Evolutionary conservation across 2,113 vertebrate genomes (phyloP).

Genomic region (Pomatorhinus ruficollis): DNA sequence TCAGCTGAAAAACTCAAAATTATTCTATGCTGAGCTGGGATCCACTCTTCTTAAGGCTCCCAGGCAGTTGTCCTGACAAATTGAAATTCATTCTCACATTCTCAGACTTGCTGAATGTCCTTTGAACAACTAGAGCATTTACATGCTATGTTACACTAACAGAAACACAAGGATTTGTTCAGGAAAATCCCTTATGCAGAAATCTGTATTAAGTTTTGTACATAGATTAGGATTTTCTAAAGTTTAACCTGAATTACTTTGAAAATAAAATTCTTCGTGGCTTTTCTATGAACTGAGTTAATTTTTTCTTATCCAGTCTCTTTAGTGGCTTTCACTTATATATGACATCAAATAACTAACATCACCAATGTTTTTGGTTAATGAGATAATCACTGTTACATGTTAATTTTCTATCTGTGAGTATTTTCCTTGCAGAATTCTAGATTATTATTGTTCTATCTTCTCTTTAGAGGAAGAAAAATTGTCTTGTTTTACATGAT

Average conservation of each 20-base stretch:
- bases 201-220: neutral
- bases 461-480: neutral
- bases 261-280: neutral
- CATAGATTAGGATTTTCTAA: neutral
- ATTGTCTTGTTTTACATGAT: neutral
- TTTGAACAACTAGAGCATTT: neutral
- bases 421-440: neutral
- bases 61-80: neutral
- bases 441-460: neutral
- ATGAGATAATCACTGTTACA: neutral
- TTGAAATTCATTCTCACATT: neutral
- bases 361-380: neutral
- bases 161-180: neutral
- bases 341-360: neutral
- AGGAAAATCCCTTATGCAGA: neutral
- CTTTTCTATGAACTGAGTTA: neutral
- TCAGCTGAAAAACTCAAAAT: constrained; percentile 59
- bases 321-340: neutral
- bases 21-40: neutral
- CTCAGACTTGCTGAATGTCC: neutral
- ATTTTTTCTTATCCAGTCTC: neutral
- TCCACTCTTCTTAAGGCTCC: neutral
- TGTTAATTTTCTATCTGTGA: neutral
- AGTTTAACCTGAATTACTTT: neutral
- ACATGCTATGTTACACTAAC: neutral